Conservation (phyloP, 2,888 invertebrate species). For the Teleiodes luculella region DNA sequence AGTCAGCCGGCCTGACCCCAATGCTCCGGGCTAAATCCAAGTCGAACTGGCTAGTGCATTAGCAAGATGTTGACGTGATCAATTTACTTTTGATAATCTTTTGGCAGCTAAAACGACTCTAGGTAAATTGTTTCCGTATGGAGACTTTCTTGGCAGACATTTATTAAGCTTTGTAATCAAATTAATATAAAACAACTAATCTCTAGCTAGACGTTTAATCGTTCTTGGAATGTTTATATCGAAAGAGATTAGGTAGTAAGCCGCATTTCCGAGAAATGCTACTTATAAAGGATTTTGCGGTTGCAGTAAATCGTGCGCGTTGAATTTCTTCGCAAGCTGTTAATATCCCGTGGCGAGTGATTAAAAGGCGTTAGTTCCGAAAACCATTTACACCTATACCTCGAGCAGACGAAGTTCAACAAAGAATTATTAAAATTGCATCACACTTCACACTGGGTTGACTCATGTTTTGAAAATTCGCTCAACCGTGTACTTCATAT, state of each 20-base stretch:
- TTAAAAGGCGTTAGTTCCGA: conserved; percentile 12
- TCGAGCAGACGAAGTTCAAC: neutral
- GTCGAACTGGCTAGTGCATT: neutral
- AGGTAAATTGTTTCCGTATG: neutral
- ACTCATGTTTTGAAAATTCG: too few species aligned
- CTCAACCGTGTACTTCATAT: neutral
- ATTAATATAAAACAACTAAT: neutral
- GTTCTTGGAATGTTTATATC: neutral
- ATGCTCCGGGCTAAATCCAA: neutral
- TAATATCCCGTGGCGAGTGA: conserved; percentile 15
- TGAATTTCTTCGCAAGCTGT: conserved; percentile 13
- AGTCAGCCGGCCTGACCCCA: neutral
- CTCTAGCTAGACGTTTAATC: neutral
- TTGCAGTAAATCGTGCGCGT: conserved; percentile 1
- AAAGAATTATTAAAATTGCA: conserved; percentile 14
- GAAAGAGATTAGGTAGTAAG: neutral
- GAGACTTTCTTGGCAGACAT: neutral
- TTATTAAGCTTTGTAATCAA: neutral
- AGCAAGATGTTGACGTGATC: neutral
- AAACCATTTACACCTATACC: conserved; percentile 1
- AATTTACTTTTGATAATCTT: neutral
- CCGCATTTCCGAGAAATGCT: conserved; percentile 7
- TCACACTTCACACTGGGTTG: neutral
- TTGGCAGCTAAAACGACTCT: neutral
- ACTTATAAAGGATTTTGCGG: conserved; percentile 8